A percentile compares a stretch with the other conserved stretches of the same genome.
Evolutionary conservation across 2,797 vertebrate species (phyloP).

Genomic region (Malurus leucopterus): DNA sequence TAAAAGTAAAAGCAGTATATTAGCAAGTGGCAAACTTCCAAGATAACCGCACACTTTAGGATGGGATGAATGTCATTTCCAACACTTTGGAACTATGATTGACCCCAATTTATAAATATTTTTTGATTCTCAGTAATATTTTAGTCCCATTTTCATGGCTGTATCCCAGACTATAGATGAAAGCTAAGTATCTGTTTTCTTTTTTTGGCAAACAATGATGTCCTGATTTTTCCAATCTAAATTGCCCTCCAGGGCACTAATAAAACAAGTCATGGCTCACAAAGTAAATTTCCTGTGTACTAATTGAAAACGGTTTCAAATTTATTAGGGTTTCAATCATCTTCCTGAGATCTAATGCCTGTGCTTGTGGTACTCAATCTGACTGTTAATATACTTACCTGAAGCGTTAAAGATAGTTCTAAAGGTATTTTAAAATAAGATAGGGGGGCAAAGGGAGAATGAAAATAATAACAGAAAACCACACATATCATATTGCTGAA

Average conservation of each 20-base stretch:
- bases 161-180: background rate
- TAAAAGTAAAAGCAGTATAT: background rate
- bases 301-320: conserved; percentile 61
- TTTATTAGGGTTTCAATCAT: conserved; percentile 52
- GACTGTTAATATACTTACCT: conserved; percentile 21
- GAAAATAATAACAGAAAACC: background rate
- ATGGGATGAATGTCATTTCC: background rate
- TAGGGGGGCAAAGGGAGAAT: fast-evolving
- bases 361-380: background rate
- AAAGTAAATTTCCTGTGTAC: conserved; percentile 63
- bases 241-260: conserved; percentile 40
- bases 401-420: background rate
- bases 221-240: conserved; percentile 59
- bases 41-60: background rate
- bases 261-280: conserved; percentile 55
- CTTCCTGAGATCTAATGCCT: conserved; percentile 15
- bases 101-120: conserved; percentile 32
- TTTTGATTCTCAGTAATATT: conserved; percentile 32
- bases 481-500: background rate
- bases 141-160: conserved; percentile 27
- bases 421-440: background rate
- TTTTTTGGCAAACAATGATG: conserved; percentile 53
- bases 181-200: conserved; percentile 47
- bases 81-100: conserved; percentile 27
- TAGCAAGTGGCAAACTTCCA: conserved; percentile 7